These are phyloP conservation scores for Ophthalmotilapia sp. DNA, from an alignment of 2,113 vertebrate species.

Conservation along the genomic window DNA sequence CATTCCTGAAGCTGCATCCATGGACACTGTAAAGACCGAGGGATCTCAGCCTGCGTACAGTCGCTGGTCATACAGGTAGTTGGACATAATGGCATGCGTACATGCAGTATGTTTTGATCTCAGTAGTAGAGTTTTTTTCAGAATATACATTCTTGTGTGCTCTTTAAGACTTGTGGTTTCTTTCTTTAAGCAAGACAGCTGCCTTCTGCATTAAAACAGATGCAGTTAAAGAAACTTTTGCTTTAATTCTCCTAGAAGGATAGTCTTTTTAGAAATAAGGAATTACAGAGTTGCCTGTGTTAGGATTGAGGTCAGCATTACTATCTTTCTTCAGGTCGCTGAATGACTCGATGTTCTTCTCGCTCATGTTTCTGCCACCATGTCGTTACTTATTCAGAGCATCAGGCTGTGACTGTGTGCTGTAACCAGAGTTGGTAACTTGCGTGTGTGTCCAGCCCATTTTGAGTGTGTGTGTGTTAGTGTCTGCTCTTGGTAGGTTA, in stretches of 20 bases:
- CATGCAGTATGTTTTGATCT: neutral
- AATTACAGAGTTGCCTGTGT: neutral
- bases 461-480: neutral
- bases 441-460: neutral
- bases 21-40: slow-evolving; percentile 60
- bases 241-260: neutral
- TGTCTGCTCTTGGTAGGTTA: neutral
- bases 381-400: slow-evolving; percentile 65
- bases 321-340: neutral
- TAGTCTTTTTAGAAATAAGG: neutral
- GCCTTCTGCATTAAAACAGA: neutral
- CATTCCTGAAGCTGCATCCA: slow-evolving; percentile 33
- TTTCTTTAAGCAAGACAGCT: neutral
- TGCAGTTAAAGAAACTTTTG: neutral
- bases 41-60: slow-evolving; percentile 67
- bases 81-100: neutral
- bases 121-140: neutral
- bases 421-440: slow-evolving; percentile 56
- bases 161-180: neutral
- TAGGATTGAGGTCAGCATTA: neutral
- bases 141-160: neutral
- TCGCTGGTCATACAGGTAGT: slow-evolving; percentile 76
- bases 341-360: slow-evolving; percentile 1
- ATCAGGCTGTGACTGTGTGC: slow-evolving; percentile 16
- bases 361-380: slow-evolving; percentile 47